Evolutionary conservation across 2,888 invertebrate species (phyloP).

Genomic region (Notodonta ziczac): DNA sequence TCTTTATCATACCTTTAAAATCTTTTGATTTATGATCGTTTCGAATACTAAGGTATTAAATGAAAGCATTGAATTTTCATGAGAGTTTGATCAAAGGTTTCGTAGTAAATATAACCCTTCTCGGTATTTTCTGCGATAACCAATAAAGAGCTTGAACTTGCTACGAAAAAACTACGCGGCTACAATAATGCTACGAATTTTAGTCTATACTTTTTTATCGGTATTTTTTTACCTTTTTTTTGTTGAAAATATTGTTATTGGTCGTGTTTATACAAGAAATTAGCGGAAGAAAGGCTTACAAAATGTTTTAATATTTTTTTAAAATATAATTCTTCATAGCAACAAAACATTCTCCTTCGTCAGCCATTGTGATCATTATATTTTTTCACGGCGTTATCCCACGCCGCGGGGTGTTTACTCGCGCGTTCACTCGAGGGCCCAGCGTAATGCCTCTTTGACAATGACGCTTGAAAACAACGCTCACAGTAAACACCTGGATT

Average conservation of each 20-base stretch:
- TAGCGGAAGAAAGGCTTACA: too few species aligned
- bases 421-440: conserved; percentile 27
- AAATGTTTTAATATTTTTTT: neutral
- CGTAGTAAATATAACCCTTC: neutral
- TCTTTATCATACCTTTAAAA: conserved; percentile 25
- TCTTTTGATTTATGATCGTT: conserved; percentile 16
- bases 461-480: conserved; percentile 30
- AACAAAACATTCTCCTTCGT: conserved; percentile 17
- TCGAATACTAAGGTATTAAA: conserved; percentile 21
- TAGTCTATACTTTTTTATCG: neutral
- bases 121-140: neutral
- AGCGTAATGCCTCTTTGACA: conserved; percentile 29
- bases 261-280: too few species aligned
- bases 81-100: neutral
- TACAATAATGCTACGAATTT: conserved; percentile 13
- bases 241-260: too few species aligned
- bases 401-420: conserved; percentile 27
- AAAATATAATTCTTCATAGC: neutral
- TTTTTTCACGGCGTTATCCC: conserved; percentile 36
- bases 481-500: conserved; percentile 21
- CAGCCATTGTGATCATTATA: conserved; percentile 21
- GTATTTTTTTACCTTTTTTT: too few species aligned
- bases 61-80: conserved; percentile 16
- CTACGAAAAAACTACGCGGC: conserved; percentile 23
- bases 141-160: neutral